Evolutionary conservation across 2,113 vertebrate genomes (phyloP).

Genomic region (Galeopterus variegatus): DNA sequence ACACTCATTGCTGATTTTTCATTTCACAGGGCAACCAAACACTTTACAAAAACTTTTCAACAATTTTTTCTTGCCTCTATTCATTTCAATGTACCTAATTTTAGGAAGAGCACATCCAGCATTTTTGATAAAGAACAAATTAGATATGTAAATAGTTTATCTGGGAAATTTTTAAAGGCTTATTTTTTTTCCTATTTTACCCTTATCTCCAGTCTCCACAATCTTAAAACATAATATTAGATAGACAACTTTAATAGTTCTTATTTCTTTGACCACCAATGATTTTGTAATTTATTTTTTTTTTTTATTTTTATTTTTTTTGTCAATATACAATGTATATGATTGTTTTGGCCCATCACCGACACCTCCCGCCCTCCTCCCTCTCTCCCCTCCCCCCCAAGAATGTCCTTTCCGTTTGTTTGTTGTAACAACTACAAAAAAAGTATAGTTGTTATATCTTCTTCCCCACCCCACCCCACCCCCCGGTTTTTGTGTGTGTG

Average conservation of each 20-base stretch:
- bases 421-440: no score
- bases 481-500: no score
- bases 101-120: neutral
- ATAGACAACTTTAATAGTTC: neutral
- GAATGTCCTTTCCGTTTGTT: no score
- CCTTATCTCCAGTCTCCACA: neutral
- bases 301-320: no score
- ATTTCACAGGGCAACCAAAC: slow-evolving; percentile 13
- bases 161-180: neutral
- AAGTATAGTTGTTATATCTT: no score
- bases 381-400: no score
- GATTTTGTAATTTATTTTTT: slow-evolving; percentile 62
- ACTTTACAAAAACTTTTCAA: slow-evolving; percentile 3
- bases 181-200: neutral
- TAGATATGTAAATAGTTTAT: slow-evolving; percentile 27
- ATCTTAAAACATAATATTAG: neutral
- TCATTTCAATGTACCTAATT: slow-evolving; percentile 29
- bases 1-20: neutral
- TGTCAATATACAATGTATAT: no score
- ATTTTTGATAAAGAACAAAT: slow-evolving; percentile 61
- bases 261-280: slow-evolving; percentile 35
- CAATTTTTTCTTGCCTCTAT: slow-evolving; percentile 35
- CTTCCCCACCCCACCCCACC: no score
- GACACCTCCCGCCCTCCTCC: no score
- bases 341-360: no score